Conservation (phyloP, 2,797 vertebrate species). For the Hemibagrus guttatus region DNA sequence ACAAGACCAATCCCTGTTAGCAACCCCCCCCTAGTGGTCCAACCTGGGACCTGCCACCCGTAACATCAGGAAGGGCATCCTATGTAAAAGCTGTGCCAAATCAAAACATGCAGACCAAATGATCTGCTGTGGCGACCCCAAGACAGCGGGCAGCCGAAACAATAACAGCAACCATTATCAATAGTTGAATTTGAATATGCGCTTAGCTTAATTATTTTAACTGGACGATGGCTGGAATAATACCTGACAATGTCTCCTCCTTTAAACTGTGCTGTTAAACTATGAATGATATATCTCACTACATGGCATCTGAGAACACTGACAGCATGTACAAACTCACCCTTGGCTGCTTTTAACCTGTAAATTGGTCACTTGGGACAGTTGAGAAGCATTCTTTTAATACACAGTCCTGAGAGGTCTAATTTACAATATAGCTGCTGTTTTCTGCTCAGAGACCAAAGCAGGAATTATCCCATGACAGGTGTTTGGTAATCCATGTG, state of each 20-base stretch:
- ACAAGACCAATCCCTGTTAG: too few relatives aligned
- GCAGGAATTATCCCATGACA: conserved; percentile 5
- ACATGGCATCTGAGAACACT: conserved; percentile 17
- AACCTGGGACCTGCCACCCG: too few relatives aligned
- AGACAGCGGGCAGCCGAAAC: too few relatives aligned
- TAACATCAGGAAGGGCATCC: too few relatives aligned
- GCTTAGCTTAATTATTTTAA: not conserved
- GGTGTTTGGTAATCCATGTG: conserved; percentile 8
- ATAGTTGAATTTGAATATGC: not conserved
- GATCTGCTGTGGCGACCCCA: too few relatives aligned
- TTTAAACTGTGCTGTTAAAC: conserved; percentile 9
- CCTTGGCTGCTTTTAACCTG: conserved; percentile 44
- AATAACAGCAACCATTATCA: not conserved
- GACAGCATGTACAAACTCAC: conserved; percentile 19
- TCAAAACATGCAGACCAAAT: too few relatives aligned
- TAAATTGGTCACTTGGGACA: conserved; percentile 36
- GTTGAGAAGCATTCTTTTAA: conserved; percentile 22
- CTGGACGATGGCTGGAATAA: not conserved
- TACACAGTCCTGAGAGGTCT: conserved; percentile 8
- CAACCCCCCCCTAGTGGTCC: too few relatives aligned
- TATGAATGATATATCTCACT: conserved; percentile 15
- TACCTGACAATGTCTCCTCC: conserved; percentile 5
- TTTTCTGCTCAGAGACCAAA: conserved; percentile 23
- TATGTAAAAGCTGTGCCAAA: too few relatives aligned
- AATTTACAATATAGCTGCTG: conserved; percentile 25